Evolutionary conservation across 2,888 invertebrate genomes (phyloP), one percentile per base, ranked within the genome.

Genomic region (Timema cristinae): DNA sequence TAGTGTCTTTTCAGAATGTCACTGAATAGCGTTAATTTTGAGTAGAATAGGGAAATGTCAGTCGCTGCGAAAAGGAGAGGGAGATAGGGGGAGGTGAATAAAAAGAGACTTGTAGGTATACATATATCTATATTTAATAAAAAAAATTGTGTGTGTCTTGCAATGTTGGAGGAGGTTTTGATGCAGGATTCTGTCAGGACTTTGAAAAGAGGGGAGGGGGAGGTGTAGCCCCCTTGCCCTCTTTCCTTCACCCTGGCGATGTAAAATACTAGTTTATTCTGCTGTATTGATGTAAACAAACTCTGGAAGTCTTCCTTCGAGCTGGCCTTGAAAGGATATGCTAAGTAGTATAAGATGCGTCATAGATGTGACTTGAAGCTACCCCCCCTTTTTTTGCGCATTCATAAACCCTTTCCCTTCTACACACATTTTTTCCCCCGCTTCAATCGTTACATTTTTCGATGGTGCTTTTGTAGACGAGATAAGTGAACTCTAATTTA

Each of bases 21-120:
- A 73, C 74, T 76, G 76, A 76, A 76, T 76, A 76, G 76, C 76
- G 76, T 76, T 76, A 76, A 76, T 76, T 76, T 75, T 71, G 63
- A 73, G 73, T 67, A 75, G 73, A 74, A 75, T 74, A 75, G 74
- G 74, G 74, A 75, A 75, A 75, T 75, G 73, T 71, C 32, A 32
- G 32, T 32, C 32, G 32, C 32, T 32, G 32, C 61, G 72, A 66
- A 68, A 47, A 54, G 68, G 56, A 71, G 72, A 67, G 67, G 66
- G 67, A 56, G 59, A 13, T 50, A 15, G 66, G 51, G 66, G 66
- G 69, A 66, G 16, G 56, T 52, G 59, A 16, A 59, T 51, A 71
- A 59, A 70, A 72, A 59, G 51, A 72, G 48, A 67, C 50, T n/a
- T 61, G 47, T 15, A 48, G 32, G 32, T 32, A 32, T 32, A 32